Evolutionary conservation across 1,140 invertebrate species (phyloP), one percentile per base, ranked within the genome.

Genomic region (Hesperophylax magnus): DNA sequence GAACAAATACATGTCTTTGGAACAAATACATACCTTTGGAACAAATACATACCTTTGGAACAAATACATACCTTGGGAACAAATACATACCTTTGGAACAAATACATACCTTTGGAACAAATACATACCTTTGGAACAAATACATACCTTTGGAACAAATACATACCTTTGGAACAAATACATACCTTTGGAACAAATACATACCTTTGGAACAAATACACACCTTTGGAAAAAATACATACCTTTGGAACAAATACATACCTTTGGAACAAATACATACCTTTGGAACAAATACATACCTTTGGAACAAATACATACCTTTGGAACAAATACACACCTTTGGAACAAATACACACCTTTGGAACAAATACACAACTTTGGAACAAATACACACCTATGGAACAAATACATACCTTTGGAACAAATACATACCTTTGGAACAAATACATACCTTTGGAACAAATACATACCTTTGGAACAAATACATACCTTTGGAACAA

Each of bases 11-110:
- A n/a, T n/a, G n/a, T n/a, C n/a, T n/a, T n/a, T n/a, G n/a, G n/a
- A n/a, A n/a, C n/a, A n/a, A n/a, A n/a, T n/a, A n/a, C n/a, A n/a
- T 90, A 96, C 95, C 92, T 98, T 98, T 75, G 97, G 97, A 69
- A 98, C 96, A 88, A n/a, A n/a, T n/a, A n/a, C n/a, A n/a, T 90
- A 96, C 95, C 92, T 98, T 98, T 75, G 97, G 97, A 69, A 98
- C 96, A 88, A n/a, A n/a, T n/a, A n/a, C n/a, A n/a, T n/a, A n/a
- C n/a, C n/a, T n/a, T n/a, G n/a, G n/a, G n/a, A n/a, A n/a, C n/a
- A n/a, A n/a, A n/a, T n/a, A n/a, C n/a, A n/a, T 90, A 96, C 95
- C 92, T 98, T 98, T 75, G 97, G 97, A 69, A 98, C 96, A 88
- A n/a, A n/a, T n/a, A n/a, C n/a, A n/a, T 90, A 96, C 95, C 92